Base-by-base conservation (phyloP, 23 tunicate genomes). In the Clavelina lepadiformis region DNA sequence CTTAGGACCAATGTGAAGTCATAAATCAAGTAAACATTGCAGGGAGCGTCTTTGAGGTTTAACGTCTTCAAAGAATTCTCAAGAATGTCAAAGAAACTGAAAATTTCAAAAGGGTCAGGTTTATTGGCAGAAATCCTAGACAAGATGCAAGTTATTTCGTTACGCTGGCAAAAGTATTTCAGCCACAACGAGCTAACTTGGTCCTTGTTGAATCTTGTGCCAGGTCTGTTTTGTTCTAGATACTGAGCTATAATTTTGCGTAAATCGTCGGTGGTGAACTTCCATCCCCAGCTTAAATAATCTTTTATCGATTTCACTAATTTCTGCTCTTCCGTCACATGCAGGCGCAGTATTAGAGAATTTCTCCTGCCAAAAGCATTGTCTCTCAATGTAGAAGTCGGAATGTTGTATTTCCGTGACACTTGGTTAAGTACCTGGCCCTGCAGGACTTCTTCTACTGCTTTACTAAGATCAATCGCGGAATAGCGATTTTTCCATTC, bases 21-120 rank as follows among this genome's bases (percentile, higher is more conserved):
- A 2, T 78, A 75, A 41, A 78, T 29, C 31, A 58, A 58, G 38
- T 57, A 78, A 22, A 78, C 58, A 25, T 58, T 35, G 35, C 35
- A 55, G 19, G 84, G 84, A 26, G 25, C 15, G 26, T 78, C 38
- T 46, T 68, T 63, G 0, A 78, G 31, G 24, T 19, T 26, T 1
- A 67, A 45, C 29, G 5, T 32, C 13, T 67, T 45, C 51, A 68
- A 5, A 21, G 34, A 25, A 1, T 15, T 24, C 18, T 63, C 68
- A 24, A 78, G 69, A 20, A 57, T 78, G 26, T 68, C 61, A 58
- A 46, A 51, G 45, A 78, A 54, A 23, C 51, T 23, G 23, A 20
- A 56, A 7, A 68, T 44, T 22, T 68, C 31, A 2, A 68, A 58
- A 1, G 75, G 75, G 35, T 68, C 61, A 13, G 76, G 65, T 36